Percentiles rank a stretch among this genome's conserved stretches.
Conservation (phyloP, 2,888 invertebrate genomes). For the Drosophila anomelani region DNA sequence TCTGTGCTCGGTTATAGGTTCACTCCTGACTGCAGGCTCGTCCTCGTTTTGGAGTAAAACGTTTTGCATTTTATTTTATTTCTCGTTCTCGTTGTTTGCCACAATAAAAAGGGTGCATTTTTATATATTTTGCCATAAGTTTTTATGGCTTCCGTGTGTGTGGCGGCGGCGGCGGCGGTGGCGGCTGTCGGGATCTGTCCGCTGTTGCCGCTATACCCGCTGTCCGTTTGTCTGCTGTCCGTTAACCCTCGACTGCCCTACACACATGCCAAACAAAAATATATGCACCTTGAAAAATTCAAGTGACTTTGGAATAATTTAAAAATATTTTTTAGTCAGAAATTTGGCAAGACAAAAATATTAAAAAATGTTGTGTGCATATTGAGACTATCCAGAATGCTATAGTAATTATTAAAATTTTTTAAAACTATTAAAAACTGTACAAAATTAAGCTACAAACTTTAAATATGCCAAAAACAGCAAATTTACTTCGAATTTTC, state of each 20-base stretch:
- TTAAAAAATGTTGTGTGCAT: no score
- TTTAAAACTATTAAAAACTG: no score
- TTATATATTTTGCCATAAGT: slow-evolving; percentile 77
- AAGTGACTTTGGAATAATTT: not conserved
- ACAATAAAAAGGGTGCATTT: slow-evolving; percentile 80
- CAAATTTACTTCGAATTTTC: no score
- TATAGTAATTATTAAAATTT: no score
- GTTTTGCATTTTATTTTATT: slow-evolving; percentile 77
- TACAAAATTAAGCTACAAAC: no score
- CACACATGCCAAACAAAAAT: slow-evolving; percentile 18
- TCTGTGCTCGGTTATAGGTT: slow-evolving; percentile 35
- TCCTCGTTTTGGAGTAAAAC: slow-evolving; percentile 52
- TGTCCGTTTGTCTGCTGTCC: slow-evolving; percentile 27
- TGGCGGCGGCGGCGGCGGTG: slow-evolving; percentile 45
- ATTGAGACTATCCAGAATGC: no score
- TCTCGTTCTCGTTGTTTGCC: slow-evolving; percentile 74
- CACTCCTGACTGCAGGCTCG: slow-evolving; percentile 26
- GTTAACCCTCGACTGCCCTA: slow-evolving; percentile 31
- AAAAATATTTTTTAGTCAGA: not conserved
- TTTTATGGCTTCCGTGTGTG: slow-evolving; percentile 80
- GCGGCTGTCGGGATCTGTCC: slow-evolving; percentile 58
- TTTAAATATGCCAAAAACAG: no score
- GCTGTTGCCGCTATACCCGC: not conserved
- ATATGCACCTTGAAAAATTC: not conserved
- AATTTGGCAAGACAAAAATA: no score